Base-by-base conservation (phyloP, 2,888 invertebrate genomes). In the Cosmopolites sordidus region DNA sequence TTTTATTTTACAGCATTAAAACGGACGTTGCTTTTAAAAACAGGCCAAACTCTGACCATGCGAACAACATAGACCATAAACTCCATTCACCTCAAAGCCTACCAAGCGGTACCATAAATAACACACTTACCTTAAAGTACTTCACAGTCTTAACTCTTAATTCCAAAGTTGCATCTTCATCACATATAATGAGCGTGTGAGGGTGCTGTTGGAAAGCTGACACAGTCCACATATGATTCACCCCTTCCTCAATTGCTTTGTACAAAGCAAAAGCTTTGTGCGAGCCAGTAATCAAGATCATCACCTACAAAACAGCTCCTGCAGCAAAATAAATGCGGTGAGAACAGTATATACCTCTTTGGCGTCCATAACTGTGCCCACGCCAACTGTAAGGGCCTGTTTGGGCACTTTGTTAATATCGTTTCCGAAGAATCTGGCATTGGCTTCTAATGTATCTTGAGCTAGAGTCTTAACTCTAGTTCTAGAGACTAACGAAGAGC, bases 181-280 rank as follows among this genome's bases (percentile, higher is more conserved):
- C 98, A 73, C 95, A 96, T 58, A 99, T 82, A 81, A 98, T 94
- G 53, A 96, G 79, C 18, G 96, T 87, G 68, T 86, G 84, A 43
- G 89, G 85, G 76, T 99, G 98, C 74, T 93, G 92, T 75, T 96
- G 98, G 79, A 99, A 96, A 45, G 97, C 97, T 40, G 95, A 96
- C 38, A 98, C 97, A 0, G 99, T 99, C 96, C 98, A 99, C 98
- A 99, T 99, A 76, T 99, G 98, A 78, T 93, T 97, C 9, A 99
- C 87, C 50, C 98, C 98, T 74, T 97, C 94, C 77, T 99, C 99
- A 66, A 99, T 92, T 8, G 98, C 97, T 76, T 96, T 96, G 71
- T 96, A 91, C 58, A 99, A 80, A 48, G 99, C 98, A 70, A 95
- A 89, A 9, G 98, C 84, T 76, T 99, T 99, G 76, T 96, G 93